phyloP scores from a whole-genome alignment of 2,797 vertebrate genomes.

The Parambassis ranga region DNA sequence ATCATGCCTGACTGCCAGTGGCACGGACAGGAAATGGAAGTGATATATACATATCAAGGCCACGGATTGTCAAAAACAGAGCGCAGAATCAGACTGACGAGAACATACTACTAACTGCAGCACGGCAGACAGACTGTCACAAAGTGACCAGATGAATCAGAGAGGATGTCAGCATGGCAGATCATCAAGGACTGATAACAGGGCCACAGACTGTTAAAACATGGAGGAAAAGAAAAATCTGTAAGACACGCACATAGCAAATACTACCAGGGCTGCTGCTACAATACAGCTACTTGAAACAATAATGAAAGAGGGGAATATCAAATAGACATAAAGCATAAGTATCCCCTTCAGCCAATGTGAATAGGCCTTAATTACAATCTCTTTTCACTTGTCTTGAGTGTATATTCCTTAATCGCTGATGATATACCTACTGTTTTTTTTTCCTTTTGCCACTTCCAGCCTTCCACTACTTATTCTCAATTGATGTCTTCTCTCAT shows the following conservation, averaged over 20 bases:
- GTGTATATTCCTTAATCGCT: constrained; percentile 22
- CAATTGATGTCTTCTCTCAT: constrained; percentile 29
- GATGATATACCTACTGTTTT: constrained; percentile 14
- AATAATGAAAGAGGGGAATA: constrained; percentile 14
- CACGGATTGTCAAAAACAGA: constrained; percentile 50
- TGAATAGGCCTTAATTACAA: constrained; percentile 65
- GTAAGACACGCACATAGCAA: constrained; percentile 22
- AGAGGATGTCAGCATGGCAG: constrained; percentile 68
- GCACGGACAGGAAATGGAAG: constrained; percentile 53
- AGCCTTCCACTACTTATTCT: constrained; percentile 42
- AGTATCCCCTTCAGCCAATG: constrained; percentile 22
- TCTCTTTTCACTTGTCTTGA: constrained; percentile 50
- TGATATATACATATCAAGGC: constrained; percentile 49
- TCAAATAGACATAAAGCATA: constrained; percentile 36
- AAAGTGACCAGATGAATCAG: constrained; percentile 72
- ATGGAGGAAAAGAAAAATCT: constrained; percentile 49
- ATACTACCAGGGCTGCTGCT: neutral
- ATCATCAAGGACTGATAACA: constrained; percentile 67
- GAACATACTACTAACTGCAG: constrained; percentile 66
- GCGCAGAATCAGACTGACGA: constrained; percentile 52
- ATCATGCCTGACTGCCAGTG: constrained; percentile 40
- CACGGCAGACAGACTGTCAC: constrained; percentile 69
- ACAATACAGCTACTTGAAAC: constrained; percentile 14
- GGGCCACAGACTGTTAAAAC: constrained; percentile 55
- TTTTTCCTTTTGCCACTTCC: constrained; percentile 26